Base-by-base conservation (phyloP, 2,113 vertebrate species). In the Candoia aspera region DNA sequence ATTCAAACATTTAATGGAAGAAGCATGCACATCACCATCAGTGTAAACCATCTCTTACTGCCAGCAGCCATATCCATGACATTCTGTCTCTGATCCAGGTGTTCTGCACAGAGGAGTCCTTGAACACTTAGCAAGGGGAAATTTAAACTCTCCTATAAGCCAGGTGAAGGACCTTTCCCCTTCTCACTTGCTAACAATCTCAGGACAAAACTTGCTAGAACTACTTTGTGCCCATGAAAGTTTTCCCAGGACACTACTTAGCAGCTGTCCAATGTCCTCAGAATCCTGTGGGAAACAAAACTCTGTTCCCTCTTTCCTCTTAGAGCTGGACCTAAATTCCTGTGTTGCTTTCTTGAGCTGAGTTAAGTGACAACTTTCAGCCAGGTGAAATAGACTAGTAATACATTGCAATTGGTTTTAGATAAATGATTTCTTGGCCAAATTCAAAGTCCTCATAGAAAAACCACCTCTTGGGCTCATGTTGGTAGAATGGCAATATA, bases 21-120 rank as follows among this genome's bases (percentile, higher is more conserved):
- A 89, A 62, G 53, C 84, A 88, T 91, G 87, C 89, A 94, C 91
- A 92, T 94, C 60, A 96, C 87, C 87, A 94, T 92, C 90, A 90
- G 5, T 64, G 17, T 53, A 46, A 58, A 62, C 0, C 6, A 1
- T 83, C 24, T 37, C 42, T 84, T 89, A 33, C 33, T 92, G 89
- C 88, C 59, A 92, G 68, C 90, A 13, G 59, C 58, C 86, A 89
- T 37, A 42, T 24, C 84, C 86, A 37, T 55, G 89, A 68, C 29
- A n/a, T 86, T 0, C 0, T 49, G 49, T 6, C 33, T 84, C 92
- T 92, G 57, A 68, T 54, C 92, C 89, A 90, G 89, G 54, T 84
- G 46, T 93, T 93, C 92, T 88, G 90, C 64, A 4, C 33, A 88
- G 79, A 23, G 79, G 15, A 42, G 49, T 90, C 92, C 91, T 88